Evolutionary conservation across 2,113 vertebrate genomes (phyloP), one percentile per base, ranked within the genome.

Genomic region (Aspiorhynchus laticeps): DNA sequence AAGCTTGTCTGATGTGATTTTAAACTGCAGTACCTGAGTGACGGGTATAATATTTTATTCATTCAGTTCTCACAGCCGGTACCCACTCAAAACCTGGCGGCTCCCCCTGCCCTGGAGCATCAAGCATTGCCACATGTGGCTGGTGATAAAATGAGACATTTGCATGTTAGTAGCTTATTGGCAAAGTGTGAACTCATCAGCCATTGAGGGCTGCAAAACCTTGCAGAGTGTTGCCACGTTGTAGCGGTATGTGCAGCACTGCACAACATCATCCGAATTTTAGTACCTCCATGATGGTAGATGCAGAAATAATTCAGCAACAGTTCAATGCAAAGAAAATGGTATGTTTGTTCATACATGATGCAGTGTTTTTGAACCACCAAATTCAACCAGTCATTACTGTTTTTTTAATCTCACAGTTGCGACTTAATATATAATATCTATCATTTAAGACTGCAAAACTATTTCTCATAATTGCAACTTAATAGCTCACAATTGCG

Each of bases 71-170:
- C 81, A 69, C 81, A 71, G 81, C 11, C 26, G 65, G 65, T 33
- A 51, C n/a, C 65, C 80, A 48, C 80, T 83, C 26, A 71, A 65
- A 36, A 69, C 61, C 10, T 83, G 43, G 28, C 26, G 38, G 26
- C 82, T 56, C 82, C 8, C 82, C 24, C 21, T 48, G 21, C 28
- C 41, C 63, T 28, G 17, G 0, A 43, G 26, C 67, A 74, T 74
- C 31, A 56, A 84, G 82, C 82, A 12, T 84, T 56, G 48, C 82
- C 82, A 38, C 82, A 84, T 74, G 69, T 84, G 28, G 63, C 65
- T 51, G 63, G 80, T 83, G 82, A 84, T 84, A 74, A 21, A 73
- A 74, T 74, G 67, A 74, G 46, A n/a, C 82, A 84, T 84, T 74
- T 74, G 82, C 67, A 84, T 84, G 82, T 84, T 74, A 84, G 74